phyloP scores from a whole-genome alignment of 2,888 invertebrate species.

The Eledone cirrhosa region DNA sequence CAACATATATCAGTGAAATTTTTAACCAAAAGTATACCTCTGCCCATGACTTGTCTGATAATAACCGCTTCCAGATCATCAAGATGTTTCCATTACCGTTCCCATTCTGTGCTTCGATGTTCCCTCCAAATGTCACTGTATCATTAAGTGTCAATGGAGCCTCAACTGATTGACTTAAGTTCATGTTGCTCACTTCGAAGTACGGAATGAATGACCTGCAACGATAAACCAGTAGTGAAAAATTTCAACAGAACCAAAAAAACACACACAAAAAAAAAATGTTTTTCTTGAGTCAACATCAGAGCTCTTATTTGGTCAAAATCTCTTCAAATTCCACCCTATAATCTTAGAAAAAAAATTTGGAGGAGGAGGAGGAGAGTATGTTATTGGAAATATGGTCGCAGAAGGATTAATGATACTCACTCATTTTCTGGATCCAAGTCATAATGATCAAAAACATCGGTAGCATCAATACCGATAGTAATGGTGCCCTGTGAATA shows the following conservation, averaged over 20 bases:
- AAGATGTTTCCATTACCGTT: conserved; percentile 80
- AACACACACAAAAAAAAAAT: neutral
- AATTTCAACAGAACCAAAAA: no score
- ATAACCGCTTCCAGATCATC: conserved; percentile 78
- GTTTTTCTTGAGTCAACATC: neutral
- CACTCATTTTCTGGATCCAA: conserved; percentile 61
- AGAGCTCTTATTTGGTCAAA: neutral
- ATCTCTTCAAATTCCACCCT: no score
- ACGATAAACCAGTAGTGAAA: neutral
- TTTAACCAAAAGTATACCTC: conserved; percentile 73
- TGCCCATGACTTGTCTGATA: conserved; percentile 86
- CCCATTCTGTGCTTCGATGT: conserved; percentile 78
- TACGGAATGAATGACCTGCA: conserved; percentile 73
- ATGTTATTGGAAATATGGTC: no score
- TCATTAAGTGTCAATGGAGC: conserved; percentile 88
- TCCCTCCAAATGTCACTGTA: conserved; percentile 79
- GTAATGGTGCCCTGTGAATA: conserved; percentile 77
- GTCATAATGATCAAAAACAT: conserved; percentile 86
- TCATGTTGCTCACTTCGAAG: conserved; percentile 92
- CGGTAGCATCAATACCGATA: conserved; percentile 90
- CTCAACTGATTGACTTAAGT: conserved; percentile 90
- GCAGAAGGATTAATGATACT: neutral
- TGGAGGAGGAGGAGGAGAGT: no score
- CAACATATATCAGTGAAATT: neutral
- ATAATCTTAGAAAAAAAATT: no score